Evolutionary conservation across 2,888 invertebrate species (phyloP).

Genomic region (Himalopsyche anomala): DNA sequence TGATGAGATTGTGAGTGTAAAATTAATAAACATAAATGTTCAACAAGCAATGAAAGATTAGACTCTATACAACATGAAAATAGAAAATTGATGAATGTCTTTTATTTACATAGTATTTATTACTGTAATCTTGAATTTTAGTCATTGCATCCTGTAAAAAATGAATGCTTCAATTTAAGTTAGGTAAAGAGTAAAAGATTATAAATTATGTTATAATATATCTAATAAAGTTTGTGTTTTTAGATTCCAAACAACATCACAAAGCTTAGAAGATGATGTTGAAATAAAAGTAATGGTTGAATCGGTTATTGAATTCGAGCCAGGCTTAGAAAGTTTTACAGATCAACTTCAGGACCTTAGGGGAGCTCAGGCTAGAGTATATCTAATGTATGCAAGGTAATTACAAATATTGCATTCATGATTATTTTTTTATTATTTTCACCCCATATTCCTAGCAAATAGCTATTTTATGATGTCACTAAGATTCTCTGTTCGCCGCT

Average conservation of each 20-base stretch:
- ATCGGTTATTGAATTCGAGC: conserved; percentile 94
- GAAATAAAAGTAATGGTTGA: conserved; percentile 96
- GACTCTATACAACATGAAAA: no score
- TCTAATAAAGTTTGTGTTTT: conserved; percentile 13
- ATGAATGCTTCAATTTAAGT: no score
- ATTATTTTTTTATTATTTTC: no score
- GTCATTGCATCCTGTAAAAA: neutral
- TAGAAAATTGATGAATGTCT: no score
- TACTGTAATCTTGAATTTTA: neutral
- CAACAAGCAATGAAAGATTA: no score
- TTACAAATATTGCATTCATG: neutral
- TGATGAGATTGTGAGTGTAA: no score
- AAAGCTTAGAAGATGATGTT: conserved; percentile 92
- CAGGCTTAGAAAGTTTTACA: conserved; percentile 90
- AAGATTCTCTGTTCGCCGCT: no score
- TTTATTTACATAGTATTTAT: neutral
- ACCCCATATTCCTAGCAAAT: no score
- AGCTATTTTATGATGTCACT: no score
- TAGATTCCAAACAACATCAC: conserved; percentile 93
- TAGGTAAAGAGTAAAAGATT: neutral
- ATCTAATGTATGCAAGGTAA: conserved; percentile 95
- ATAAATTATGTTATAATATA: neutral
- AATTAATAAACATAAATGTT: no score
- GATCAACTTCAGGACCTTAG: conserved; percentile 89
- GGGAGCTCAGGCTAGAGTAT: conserved; percentile 91